phyloP scores from a whole-genome alignment of 2,797 vertebrate genomes.

The Sebastes variabilis region DNA sequence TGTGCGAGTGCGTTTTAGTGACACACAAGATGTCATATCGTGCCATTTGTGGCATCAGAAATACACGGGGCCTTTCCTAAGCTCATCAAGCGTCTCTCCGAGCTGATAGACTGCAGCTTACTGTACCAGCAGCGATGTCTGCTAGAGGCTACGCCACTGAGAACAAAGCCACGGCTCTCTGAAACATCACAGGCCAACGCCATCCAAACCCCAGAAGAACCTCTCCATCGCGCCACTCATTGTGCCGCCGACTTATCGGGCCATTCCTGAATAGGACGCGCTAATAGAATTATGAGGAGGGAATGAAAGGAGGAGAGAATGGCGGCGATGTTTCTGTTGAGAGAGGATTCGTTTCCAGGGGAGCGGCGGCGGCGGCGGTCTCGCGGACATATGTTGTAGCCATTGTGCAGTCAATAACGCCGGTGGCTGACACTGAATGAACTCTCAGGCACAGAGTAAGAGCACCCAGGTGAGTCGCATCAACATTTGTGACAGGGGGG shows the following conservation, averaged over 20 bases:
- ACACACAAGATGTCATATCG: conserved; percentile 37
- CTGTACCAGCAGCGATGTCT: conserved; percentile 18
- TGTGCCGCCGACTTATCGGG: conserved; percentile 67
- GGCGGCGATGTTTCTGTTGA: conserved; percentile 57
- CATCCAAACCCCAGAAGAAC: conserved; percentile 65
- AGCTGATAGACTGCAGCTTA: conserved; percentile 45
- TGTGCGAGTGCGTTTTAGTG: neutral
- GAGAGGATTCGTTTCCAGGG: conserved; percentile 50
- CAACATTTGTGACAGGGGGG: conserved; percentile 44
- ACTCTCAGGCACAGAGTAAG: conserved; percentile 45
- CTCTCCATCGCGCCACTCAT: conserved; percentile 47
- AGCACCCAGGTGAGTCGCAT: conserved; percentile 44
- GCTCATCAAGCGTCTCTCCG: conserved; percentile 48
- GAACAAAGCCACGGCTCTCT: conserved; percentile 62
- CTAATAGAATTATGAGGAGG: conserved; percentile 75
- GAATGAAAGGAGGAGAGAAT: conserved; percentile 57
- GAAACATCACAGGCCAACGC: conserved; percentile 50
- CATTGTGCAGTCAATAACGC: conserved; percentile 56
- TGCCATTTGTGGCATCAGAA: conserved; percentile 54
- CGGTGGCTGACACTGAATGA: conserved; percentile 55
- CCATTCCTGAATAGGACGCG: conserved; percentile 50
- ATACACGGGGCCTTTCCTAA: conserved; percentile 33
- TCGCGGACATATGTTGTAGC: conserved; percentile 53
- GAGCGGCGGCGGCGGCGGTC: neutral
- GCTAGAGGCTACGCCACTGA: conserved; percentile 28